phyloP scores from a whole-genome alignment of 2,113 vertebrate species.

The Cottus gobio region DNA sequence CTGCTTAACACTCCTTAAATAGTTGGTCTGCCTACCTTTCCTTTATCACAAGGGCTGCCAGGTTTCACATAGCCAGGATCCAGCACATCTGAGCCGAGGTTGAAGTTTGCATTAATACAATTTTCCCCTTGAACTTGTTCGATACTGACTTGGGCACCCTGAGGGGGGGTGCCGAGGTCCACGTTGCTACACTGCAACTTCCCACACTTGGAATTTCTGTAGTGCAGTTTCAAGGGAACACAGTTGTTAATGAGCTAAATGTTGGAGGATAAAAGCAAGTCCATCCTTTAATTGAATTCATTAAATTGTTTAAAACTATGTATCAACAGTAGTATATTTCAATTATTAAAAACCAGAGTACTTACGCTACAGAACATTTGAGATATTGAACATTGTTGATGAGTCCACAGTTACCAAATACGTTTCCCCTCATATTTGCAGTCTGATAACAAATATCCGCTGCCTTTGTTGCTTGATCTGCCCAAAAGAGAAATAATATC shows the following conservation, averaged over 20 bases:
- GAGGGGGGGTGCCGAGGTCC: conserved; percentile 61
- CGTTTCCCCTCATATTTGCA: conserved; percentile 82
- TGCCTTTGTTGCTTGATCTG: conserved; percentile 84
- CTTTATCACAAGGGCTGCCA: conserved; percentile 84
- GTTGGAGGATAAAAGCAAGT: background rate
- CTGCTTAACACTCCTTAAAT: background rate
- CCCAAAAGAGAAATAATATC: conserved; percentile 6
- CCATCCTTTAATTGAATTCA: background rate
- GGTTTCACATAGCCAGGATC: conserved; percentile 89
- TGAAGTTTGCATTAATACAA: conserved; percentile 87
- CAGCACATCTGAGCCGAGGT: conserved; percentile 86
- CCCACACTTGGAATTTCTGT: conserved; percentile 87
- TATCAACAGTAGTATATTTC: background rate
- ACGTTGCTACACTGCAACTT: conserved; percentile 89
- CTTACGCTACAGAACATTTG: conserved; percentile 85
- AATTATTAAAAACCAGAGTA: conserved; percentile 26
- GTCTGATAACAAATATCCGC: conserved; percentile 82
- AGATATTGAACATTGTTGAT: fast-evolving
- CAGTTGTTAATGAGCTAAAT: background rate
- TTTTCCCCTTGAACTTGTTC: conserved; percentile 1
- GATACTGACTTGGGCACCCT: conserved; percentile 62
- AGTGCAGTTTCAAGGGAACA: background rate
- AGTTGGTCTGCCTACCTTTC: conserved; percentile 79
- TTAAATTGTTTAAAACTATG: background rate
- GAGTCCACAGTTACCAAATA: conserved; percentile 89